phyloP scores from a whole-genome alignment of 2,113 vertebrate genomes.

The Marmota monax region DNA sequence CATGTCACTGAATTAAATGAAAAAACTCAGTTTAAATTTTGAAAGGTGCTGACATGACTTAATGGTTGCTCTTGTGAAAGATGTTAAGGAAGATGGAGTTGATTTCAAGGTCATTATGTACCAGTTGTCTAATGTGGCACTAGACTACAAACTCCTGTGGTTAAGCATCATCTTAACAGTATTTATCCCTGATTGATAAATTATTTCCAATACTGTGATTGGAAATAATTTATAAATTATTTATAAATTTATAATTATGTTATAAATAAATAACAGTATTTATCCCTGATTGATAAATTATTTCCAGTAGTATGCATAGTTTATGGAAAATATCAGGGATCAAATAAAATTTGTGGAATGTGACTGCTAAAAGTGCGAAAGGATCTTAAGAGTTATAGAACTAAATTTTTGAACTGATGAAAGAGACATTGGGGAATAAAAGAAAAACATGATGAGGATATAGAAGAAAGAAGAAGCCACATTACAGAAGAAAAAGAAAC shows the following conservation, averaged over 20 bases:
- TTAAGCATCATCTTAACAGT: neutral
- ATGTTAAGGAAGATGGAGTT: neutral
- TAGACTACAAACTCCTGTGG: neutral
- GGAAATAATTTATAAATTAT: too few relatives aligned
- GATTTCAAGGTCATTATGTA: neutral
- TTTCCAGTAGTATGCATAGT: neutral
- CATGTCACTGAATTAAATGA: neutral
- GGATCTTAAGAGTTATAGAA: neutral
- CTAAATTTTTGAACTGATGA: neutral
- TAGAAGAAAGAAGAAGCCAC: neutral
- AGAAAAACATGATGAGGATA: neutral
- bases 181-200: too few relatives aligned
- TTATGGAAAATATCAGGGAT: neutral
- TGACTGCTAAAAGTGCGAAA: neutral
- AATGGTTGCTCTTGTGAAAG: slow-evolving; percentile 10
- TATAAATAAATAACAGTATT: too few relatives aligned
- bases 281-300: neutral
- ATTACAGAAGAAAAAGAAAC: neutral
- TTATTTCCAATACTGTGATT: neutral
- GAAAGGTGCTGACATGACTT: neutral
- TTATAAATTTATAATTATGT: too few relatives aligned
- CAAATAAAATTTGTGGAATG: neutral
- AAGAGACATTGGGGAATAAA: neutral
- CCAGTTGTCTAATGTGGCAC: neutral
- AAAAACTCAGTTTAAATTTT: neutral